A percentile compares a stretch with the other conserved stretches of the same genome.
These are phyloP conservation scores for Tipula helvola DNA, from an alignment of 2,888 invertebrate species.

Conservation along the genomic window DNA sequence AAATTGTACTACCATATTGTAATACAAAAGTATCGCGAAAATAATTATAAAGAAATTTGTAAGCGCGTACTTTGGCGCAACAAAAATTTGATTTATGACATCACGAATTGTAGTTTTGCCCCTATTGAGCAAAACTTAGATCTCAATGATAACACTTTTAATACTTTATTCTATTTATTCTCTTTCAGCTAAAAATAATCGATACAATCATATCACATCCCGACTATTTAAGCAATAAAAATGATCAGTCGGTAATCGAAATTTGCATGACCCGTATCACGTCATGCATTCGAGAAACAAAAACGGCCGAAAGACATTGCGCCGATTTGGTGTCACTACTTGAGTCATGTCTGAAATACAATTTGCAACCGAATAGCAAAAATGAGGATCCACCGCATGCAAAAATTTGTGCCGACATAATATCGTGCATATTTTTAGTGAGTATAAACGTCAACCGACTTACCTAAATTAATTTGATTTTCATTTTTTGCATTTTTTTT, in stretches of 20 bases:
- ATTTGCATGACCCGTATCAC: constrained; percentile 86
- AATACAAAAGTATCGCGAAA: neutral
- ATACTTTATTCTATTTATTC: constrained; percentile 1
- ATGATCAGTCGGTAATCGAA: constrained; percentile 90
- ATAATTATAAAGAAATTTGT: neutral
- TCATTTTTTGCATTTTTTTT: constrained; percentile 12
- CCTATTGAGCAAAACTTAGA: too few species aligned
- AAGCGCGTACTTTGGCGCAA: too few species aligned
- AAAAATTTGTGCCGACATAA: constrained; percentile 89
- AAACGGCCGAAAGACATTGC: constrained; percentile 73
- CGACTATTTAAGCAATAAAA: constrained; percentile 73
- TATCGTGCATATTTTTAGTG: constrained; percentile 89
- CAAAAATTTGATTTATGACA: too few species aligned
- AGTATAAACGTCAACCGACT: constrained; percentile 23
- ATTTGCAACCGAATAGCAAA: constrained; percentile 61
- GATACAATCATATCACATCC: constrained; percentile 70
- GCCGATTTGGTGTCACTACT: constrained; percentile 70
- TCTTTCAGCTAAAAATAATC: constrained; percentile 53
- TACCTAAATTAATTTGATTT: neutral
- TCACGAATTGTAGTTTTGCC: too few species aligned
- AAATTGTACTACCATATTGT: neutral
- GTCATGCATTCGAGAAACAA: constrained; percentile 79
- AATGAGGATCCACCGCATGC: constrained; percentile 92
- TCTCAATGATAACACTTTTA: too few species aligned
- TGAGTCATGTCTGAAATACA: constrained; percentile 80